Evolutionary conservation across 2,888 invertebrate genomes (phyloP), one percentile per base, ranked within the genome.

Genomic region (Himalopsyche kuldschensis): DNA sequence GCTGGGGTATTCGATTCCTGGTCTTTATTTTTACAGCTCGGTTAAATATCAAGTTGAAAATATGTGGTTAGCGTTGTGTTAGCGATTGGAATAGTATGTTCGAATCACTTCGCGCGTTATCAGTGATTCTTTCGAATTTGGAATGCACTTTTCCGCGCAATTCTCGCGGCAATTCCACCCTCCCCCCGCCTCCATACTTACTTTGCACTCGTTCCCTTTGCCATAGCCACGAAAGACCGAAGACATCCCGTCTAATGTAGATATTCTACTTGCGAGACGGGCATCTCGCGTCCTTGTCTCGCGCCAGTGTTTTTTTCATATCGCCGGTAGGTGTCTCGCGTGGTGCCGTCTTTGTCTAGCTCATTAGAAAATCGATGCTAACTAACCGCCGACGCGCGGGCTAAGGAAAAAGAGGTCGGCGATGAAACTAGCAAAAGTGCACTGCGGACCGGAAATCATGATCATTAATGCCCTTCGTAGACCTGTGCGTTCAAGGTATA

Each of bases 231-330:
- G 46, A 76, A 46, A 41, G 55, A 78, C 20, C 82, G 79, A 83
- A 83, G 83, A 85, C 83, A 83, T 85, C 81, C 83, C 83, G 82
- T 78, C 84, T 85, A 85, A 84, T 85, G 84, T 84, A 81, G 83
- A 82, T 85, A 78, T 85, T 79, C 83, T 83, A 69, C 84, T 77
- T 41, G 41, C 81, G 47, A 83, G 79, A 77, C 83, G 30, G 32
- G 55, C 80, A 75, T 78, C 82, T 35, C 69, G 63, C 31, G 47
- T 88, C 89, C 89, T 89, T 82, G 89, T 69, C 41, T 46, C 75
- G 63, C 77, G 20, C 77, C 35, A 31, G 75, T 76, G 78, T 79
- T 89, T 90, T 90, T 90, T 91, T 91, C 55, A 55, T 55, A 55
- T 78, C 78, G 82, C 78, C 84, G 80, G 30, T 81, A 78, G 82